A percentile compares a stretch with the other conserved stretches of the same genome.
phyloP scores from a whole-genome alignment of 2,888 invertebrate genomes.

The Athalia circularis region DNA sequence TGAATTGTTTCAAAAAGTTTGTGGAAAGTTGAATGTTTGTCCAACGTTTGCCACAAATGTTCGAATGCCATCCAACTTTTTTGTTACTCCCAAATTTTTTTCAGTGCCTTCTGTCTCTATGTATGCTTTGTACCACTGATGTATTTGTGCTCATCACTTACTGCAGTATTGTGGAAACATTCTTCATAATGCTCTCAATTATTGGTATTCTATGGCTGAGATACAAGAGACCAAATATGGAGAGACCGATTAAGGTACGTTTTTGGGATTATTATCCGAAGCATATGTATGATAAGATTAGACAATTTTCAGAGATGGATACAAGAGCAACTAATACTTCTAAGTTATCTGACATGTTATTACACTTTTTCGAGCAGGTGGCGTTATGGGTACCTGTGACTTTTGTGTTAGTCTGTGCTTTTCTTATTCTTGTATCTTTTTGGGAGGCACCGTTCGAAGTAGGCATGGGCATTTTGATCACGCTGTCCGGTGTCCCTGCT shows the following conservation, averaged over 20 bases:
- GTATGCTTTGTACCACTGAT: slow-evolving; percentile 90
- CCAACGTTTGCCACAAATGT: not conserved
- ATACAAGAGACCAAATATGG: slow-evolving; percentile 85
- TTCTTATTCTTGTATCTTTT: slow-evolving; percentile 87
- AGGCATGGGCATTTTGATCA: slow-evolving; percentile 85
- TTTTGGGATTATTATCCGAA: slow-evolving; percentile 25
- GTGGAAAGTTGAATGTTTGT: not conserved
- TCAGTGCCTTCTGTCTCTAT: slow-evolving; percentile 87
- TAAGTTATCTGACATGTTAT: not conserved
- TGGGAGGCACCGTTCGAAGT: slow-evolving; percentile 88
- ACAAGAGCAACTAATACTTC: slow-evolving; percentile 2
- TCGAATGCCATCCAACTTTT: not conserved
- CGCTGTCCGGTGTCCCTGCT: slow-evolving; percentile 88
- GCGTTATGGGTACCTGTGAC: slow-evolving; percentile 84
- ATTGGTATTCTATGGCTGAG: slow-evolving; percentile 90
- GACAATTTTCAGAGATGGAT: not conserved
- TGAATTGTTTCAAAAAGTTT: not conserved
- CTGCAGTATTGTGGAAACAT: slow-evolving; percentile 93
- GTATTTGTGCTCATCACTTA: slow-evolving; percentile 92
- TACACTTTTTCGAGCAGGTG: slow-evolving; percentile 76
- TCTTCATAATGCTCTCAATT: slow-evolving; percentile 92
- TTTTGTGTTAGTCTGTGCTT: slow-evolving; percentile 86
- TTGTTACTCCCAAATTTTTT: slow-evolving; percentile 59
- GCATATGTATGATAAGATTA: slow-evolving; percentile 1
- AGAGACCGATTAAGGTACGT: slow-evolving; percentile 88